Base-by-base conservation (phyloP, 2,888 invertebrate genomes). In the Shargacucullia verbasci region DNA sequence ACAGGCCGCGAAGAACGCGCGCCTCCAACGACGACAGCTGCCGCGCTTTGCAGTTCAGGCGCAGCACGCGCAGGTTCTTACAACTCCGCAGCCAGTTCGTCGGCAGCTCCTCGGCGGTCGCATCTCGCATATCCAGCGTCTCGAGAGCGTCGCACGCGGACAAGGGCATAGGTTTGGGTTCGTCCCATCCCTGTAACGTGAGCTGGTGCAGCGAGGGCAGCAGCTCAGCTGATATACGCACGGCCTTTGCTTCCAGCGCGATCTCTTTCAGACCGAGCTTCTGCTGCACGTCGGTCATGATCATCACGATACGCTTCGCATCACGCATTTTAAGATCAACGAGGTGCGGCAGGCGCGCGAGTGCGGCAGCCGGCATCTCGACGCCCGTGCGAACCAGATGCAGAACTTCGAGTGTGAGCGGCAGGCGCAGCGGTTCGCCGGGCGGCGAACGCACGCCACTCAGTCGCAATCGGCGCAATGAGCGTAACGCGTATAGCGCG, bases 401-500 rank as follows among this genome's bases (percentile, higher is more conserved):
- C 14, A 76, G 56, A 33, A 20, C 9, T 4, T 11, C 4, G 0
- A 69, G 69, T 3, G n/a, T 9, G 43, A 0, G 7, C 31, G 54
- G 69, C 41, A 56, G 52, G n/a, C 2, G 31, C 5, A 0, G 3
- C 55, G 44, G 49, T 12, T 38, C 47, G 39, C 5, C 68, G 40
- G 35, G 38, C 27, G 34, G 33, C 35, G 49, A 50, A 44, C 20
- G 37, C 43, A 60, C 55, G 14, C 0, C 0, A 48, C 53, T 47
- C 34, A 70, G 43, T 14, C 38, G 8, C 53, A 50, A 44, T 11
- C 33, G 27, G 11, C 13, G 48, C 45, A 73, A 41, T 33, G 38
- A 9, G 10, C 14, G 7, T 35, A 97, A 86, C 79, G 96, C 44
- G 14, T 9, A 96, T 96, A 97, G 79, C 96, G 96, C 10, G 37